Evolutionary conservation across 2,888 invertebrate species (phyloP).

Genomic region (Margaritifera margaritifera): DNA sequence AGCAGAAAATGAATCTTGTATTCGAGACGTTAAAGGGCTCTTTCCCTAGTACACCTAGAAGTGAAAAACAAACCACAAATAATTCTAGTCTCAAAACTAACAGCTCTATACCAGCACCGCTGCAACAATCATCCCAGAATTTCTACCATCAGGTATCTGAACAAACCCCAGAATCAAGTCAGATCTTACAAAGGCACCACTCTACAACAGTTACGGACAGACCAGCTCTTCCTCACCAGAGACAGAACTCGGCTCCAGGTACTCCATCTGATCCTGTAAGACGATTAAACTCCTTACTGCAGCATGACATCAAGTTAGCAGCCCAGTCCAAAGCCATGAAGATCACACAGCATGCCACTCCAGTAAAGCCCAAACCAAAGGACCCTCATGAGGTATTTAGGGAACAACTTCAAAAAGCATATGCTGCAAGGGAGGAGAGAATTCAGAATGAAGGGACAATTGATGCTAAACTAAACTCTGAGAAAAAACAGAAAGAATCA

Average conservation of each 20-base stretch:
- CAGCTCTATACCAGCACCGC: too few species aligned
- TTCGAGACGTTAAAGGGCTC: too few species aligned
- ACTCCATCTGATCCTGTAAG: slow-evolving; percentile 30
- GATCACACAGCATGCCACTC: slow-evolving; percentile 47
- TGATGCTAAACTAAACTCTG: slow-evolving; percentile 38
- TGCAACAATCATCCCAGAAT: too few species aligned
- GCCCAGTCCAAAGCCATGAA: slow-evolving; percentile 51
- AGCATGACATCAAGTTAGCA: slow-evolving; percentile 57
- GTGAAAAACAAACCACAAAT: too few species aligned
- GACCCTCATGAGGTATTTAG: slow-evolving; percentile 53
- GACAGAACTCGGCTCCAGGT: slow-evolving; percentile 28
- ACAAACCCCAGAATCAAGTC: not conserved
- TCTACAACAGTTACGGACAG: slow-evolving; percentile 29
- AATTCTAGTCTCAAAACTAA: too few species aligned
- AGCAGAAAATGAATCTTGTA: too few species aligned
- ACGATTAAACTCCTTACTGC: slow-evolving; percentile 52
- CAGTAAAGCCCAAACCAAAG: slow-evolving; percentile 50
- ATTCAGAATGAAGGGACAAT: slow-evolving; percentile 39
- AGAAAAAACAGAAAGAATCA: slow-evolving; percentile 5
- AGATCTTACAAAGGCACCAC: slow-evolving; percentile 24
- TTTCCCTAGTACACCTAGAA: too few species aligned
- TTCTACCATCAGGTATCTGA: not conserved
- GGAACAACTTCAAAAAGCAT: slow-evolving; percentile 53
- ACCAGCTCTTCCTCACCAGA: slow-evolving; percentile 20
- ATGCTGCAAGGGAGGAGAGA: slow-evolving; percentile 43